Evolutionary conservation across 2,113 vertebrate genomes (phyloP).

Genomic region (Zootoca vivipara): DNA sequence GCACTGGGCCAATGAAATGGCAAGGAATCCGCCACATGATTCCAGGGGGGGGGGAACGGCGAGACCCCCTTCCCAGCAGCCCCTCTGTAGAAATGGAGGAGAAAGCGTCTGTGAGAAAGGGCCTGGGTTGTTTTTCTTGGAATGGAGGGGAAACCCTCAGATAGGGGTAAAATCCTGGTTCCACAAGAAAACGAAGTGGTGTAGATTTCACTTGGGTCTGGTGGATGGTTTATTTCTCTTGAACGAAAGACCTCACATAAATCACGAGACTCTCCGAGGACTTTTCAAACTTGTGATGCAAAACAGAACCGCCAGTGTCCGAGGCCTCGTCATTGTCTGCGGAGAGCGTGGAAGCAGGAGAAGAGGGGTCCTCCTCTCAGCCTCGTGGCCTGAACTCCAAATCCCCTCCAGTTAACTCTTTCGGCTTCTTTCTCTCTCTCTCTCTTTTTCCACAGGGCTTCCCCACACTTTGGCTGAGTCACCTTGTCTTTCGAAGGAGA

Average conservation of each 20-base stretch:
- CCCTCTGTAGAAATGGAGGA: constrained; percentile 38
- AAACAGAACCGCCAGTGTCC: constrained; percentile 70
- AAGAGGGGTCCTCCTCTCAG: background rate
- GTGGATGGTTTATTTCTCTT: constrained; percentile 73
- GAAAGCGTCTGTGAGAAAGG: constrained; percentile 63
- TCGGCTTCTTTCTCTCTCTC: rapidly evolving
- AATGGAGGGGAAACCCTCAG: constrained; percentile 65
- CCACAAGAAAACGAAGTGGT: constrained; percentile 72
- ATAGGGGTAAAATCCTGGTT: constrained; percentile 75
- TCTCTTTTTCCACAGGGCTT: background rate
- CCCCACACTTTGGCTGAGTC: background rate
- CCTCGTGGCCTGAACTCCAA: background rate
- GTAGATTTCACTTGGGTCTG: constrained; percentile 71
- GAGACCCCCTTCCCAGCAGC: constrained; percentile 31
- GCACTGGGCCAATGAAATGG: constrained; percentile 25
- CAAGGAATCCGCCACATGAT: background rate
- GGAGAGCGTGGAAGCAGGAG: rapidly evolving
- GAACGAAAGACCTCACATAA: constrained; percentile 73
- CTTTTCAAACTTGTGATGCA: constrained; percentile 68
- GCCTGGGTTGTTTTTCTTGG: constrained; percentile 72
- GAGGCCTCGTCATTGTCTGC: background rate
- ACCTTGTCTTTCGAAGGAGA: too few relatives aligned
- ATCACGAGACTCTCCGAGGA: constrained; percentile 70
- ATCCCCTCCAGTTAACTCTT: background rate
- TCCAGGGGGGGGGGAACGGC: background rate